Base-by-base conservation (phyloP, 2,113 vertebrate genomes). In the Passer domesticus region DNA sequence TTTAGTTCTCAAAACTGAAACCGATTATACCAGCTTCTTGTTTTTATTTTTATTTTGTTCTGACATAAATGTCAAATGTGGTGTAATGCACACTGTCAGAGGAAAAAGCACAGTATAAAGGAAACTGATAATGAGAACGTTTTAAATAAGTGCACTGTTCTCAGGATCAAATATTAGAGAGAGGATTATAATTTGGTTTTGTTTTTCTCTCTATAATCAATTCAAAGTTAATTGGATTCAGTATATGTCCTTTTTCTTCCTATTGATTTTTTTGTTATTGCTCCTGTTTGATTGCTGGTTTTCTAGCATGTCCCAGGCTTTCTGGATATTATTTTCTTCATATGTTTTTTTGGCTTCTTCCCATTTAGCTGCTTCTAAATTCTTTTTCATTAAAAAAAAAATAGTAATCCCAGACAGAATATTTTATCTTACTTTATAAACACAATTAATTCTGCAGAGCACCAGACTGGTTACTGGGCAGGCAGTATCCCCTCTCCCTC, bases 191-290 rank as follows among this genome's bases (percentile, higher is more conserved):
- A 93, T 89, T 13, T 39, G 12, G 62, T 28, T 90, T 93, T 89
- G n/a, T 87, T 95, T 89, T 74, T 19, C 49, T 92, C 76, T 89
- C 56, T 92, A 21, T 82, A 97, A 94, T 94, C 80, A 94, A 95
- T 92, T 73, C 39, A 92, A 87, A 94, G 56, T 94, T 94, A 95
- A 92, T 91, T 91, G 44, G 87, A 78, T 89, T 70, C 52, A 49
- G 77, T 81, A 67, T 50, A 52, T 84, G 47, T 35, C 39, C 52
- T 91, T 92, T 92, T 81, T 41, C 30, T 89, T 49, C 27, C 11
- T 75, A 92, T 90, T 86, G 92, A 89, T 92, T 92, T 93, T 85
- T 83, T 21, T 93, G 50, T 47, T 93, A 73, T 33, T 53, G 15
- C 89, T 93, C 56, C 56, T 93, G n/a, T 52, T 81, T 70, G 43